Base-by-base conservation (phyloP, 2,888 invertebrate genomes). In the Eupithecia subfuscata region DNA sequence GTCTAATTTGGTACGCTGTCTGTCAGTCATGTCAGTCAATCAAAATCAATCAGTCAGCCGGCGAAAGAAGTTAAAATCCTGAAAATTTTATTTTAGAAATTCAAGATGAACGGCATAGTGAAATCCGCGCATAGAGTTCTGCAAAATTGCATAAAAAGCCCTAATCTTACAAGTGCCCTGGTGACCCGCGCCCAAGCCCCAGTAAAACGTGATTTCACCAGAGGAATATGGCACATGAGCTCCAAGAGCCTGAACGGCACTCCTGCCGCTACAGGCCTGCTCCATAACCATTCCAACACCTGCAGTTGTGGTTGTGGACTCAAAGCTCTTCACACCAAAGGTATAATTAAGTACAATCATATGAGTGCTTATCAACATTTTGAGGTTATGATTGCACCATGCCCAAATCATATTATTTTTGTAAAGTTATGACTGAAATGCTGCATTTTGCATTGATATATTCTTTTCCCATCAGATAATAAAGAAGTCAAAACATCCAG, bases 191-290 rank as follows among this genome's bases (percentile, higher is more conserved):
- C 90, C 8, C 91, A 92, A 68, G 88, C 89, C 67, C 92, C 94
- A 25, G 91, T 93, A 70, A 96, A 96, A 89, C 95, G 96, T 84
- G 96, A 97, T 89, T 95, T 96, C 80, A 95, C 96, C 0, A 94
- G 97, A 81, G 96, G 96, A 82, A 92, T 97, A 85, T 97, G 97
- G 97, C 96, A 97, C 95, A 96, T 97, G 96, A 96, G 92, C 85
- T 92, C 94, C 22, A 92, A 91, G 74, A 89, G 91, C 74, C 78
- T 93, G 76, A 91, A 92, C 81, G 91, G 92, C 45, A 82, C 88
- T 45, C 80, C 87, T 14, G 83, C 87, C 1, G 83, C 90, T 25
- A 88, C 93, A 18, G 86, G 89, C 37, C 91, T 94, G 25, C 90
- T 96, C 25, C 94, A 95, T 79, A 95, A 95, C 77, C 96, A 96